Evolutionary conservation across 1,140 invertebrate genomes (phyloP).

Genomic region (Liolophura sinensis): DNA sequence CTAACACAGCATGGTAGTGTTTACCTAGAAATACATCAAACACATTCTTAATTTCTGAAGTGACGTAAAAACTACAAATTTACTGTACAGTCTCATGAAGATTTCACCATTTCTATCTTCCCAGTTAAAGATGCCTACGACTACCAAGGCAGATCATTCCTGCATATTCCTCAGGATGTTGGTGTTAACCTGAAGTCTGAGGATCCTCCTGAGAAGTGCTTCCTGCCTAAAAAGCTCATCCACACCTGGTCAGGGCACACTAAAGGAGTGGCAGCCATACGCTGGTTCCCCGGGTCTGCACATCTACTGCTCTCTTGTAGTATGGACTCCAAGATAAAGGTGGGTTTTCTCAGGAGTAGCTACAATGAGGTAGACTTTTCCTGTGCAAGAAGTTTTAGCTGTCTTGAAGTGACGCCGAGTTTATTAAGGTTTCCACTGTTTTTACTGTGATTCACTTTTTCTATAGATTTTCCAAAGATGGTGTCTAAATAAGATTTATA

Average conservation of each 20-base stretch:
- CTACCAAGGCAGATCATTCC: constrained; percentile 95
- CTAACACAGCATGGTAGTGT: too few species aligned
- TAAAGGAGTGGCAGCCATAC: constrained; percentile 94
- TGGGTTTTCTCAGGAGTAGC: constrained; percentile 38
- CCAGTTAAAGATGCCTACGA: constrained; percentile 91
- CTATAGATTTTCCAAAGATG: too few species aligned
- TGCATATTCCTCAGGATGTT: constrained; percentile 93
- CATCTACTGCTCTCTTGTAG: constrained; percentile 94
- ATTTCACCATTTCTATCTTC: constrained; percentile 44
- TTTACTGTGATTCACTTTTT: too few species aligned
- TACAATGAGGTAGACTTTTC: too few species aligned
- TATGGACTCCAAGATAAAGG: constrained; percentile 97
- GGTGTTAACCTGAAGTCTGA: constrained; percentile 94
- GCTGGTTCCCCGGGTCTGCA: constrained; percentile 93
- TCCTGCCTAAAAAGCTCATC: constrained; percentile 94
- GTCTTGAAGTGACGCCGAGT: too few species aligned
- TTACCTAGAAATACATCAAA: background rate
- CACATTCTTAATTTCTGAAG: background rate
- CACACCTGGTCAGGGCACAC: constrained; percentile 97
- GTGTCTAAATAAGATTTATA: too few species aligned
- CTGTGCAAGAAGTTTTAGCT: too few species aligned
- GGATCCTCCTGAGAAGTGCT: constrained; percentile 91
- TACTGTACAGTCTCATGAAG: background rate
- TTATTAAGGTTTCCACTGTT: too few species aligned
- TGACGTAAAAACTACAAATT: background rate